Conservation (phyloP, 2,888 invertebrate species). For the Mesodorylaimus sp. region DNA sequence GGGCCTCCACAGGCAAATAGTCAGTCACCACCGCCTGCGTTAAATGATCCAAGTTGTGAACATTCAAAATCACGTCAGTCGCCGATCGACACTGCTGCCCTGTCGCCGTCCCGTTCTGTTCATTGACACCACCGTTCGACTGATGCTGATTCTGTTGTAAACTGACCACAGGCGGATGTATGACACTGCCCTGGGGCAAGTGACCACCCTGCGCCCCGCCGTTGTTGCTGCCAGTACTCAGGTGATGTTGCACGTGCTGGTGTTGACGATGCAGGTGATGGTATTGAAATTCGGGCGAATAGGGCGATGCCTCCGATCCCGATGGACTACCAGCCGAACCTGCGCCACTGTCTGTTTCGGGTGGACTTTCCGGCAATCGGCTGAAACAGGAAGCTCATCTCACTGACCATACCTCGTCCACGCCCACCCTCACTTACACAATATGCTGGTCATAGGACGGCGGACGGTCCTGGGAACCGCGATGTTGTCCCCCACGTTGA, state of each 20-base stretch:
- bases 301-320: not conserved
- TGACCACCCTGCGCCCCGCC: conserved; percentile 1
- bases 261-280: not conserved
- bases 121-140: not conserved
- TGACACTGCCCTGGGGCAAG: too few species aligned
- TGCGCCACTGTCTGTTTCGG: conserved; percentile 10
- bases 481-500: too few species aligned
- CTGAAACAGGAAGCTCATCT: not conserved
- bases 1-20: too few species aligned
- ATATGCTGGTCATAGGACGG: too few species aligned
- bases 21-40: not conserved
- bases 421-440: too few species aligned
- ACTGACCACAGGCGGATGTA: too few species aligned
- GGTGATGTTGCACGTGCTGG: not conserved
- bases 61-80: not conserved
- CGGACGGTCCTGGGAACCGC: too few species aligned
- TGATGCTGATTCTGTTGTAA: conserved; percentile 3
- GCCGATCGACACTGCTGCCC: too few species aligned
- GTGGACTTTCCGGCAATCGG: conserved; percentile 10
- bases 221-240: not conserved
- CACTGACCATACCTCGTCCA: not conserved
- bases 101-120: not conserved
- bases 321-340: conserved; percentile 10
- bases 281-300: not conserved
- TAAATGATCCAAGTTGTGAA: not conserved